Evolutionary conservation across 35 echinoderm and acorn worm genomes (phyloP).

Genomic region (Ptychodera flava): DNA sequence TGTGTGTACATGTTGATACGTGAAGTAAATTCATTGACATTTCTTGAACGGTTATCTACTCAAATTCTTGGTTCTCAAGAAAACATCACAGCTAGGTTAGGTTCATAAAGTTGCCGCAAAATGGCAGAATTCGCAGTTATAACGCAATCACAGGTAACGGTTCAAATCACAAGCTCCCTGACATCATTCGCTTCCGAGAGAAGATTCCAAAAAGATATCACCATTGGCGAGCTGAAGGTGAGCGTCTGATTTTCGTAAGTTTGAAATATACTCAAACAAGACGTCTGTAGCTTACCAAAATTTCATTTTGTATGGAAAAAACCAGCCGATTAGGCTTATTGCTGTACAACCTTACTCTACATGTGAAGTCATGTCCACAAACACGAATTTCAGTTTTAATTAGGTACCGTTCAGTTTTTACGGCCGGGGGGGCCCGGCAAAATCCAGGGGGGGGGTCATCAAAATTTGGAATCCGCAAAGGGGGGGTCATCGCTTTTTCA

Average conservation of each 20-base stretch:
- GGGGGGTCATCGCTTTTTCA: too few species aligned
- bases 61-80: too few species aligned
- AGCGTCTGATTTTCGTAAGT: not conserved
- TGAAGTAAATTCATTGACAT: too few species aligned
- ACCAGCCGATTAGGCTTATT: not conserved
- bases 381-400: not conserved
- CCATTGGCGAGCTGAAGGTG: constrained; percentile 74
- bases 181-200: constrained; percentile 71
- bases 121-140: constrained; percentile 21
- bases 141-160: constrained; percentile 59
- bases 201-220: constrained; percentile 78
- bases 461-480: too few species aligned
- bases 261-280: not conserved
- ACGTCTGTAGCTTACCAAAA: not conserved
- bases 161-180: constrained; percentile 71
- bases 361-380: not conserved
- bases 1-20: too few species aligned
- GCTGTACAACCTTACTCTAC: not conserved
- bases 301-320: not conserved
- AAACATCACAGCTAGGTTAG: too few species aligned
- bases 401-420: too few species aligned
- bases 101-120: too few species aligned
- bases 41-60: too few species aligned
- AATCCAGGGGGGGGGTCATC: too few species aligned
- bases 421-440: too few species aligned